phyloP scores from a whole-genome alignment of 2,113 vertebrate species.

The Ia io region DNA sequence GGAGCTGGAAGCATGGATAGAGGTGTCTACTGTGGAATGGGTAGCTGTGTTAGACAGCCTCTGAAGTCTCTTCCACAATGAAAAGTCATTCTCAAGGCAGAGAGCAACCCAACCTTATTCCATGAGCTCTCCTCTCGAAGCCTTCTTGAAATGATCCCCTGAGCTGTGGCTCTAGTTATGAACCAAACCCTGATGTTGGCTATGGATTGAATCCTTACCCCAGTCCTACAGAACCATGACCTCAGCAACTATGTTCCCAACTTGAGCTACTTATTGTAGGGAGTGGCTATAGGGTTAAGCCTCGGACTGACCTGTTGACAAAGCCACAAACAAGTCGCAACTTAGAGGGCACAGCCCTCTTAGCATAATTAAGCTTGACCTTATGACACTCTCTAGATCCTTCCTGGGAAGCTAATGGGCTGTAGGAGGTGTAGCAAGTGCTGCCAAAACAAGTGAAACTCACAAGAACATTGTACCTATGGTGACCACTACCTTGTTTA shows the following conservation, averaged over 20 bases:
- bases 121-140: not conserved
- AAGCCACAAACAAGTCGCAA: too few relatives aligned
- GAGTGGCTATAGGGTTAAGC: too few relatives aligned
- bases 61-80: not conserved
- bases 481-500: too few relatives aligned
- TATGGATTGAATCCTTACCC: not conserved
- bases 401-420: too few relatives aligned
- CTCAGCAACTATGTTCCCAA: slow-evolving; percentile 37
- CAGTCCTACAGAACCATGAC: not conserved
- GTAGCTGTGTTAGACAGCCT: not conserved
- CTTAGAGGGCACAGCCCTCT: too few relatives aligned
- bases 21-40: not conserved
- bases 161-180: not conserved
- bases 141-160: not conserved
- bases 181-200: not conserved
- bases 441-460: too few relatives aligned
- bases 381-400: too few relatives aligned
- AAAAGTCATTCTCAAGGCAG: slow-evolving; percentile 17
- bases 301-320: too few relatives aligned
- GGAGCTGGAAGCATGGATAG: not conserved
- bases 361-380: too few relatives aligned
- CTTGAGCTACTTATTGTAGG: not conserved
- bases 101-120: not conserved
- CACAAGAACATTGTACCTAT: too few relatives aligned
- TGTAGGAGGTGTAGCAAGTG: too few relatives aligned